phyloP scores from a whole-genome alignment of 2,888 invertebrate genomes.

The Herminia tarsipennalis region DNA sequence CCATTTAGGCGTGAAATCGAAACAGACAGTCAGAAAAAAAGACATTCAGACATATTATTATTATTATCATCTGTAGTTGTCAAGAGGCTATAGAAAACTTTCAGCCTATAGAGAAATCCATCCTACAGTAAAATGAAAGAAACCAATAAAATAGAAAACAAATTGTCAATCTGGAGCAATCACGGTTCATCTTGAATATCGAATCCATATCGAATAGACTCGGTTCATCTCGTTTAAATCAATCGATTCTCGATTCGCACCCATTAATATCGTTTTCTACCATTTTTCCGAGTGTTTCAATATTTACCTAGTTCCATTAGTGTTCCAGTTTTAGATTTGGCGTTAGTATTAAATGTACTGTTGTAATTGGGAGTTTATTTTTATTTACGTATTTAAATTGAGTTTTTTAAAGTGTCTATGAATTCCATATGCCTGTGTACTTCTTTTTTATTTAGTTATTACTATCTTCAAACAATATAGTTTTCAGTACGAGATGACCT shows the following conservation, averaged over 20 bases:
- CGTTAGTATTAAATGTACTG: conserved; percentile 9
- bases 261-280: conserved; percentile 51
- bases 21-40: no score
- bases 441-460: no score
- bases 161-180: conserved; percentile 52
- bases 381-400: background rate
- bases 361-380: no score
- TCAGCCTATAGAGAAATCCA: background rate
- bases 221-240: conserved; percentile 50
- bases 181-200: conserved; percentile 41
- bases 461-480: no score
- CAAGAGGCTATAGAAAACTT: no score
- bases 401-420: background rate
- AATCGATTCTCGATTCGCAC: conserved; percentile 47
- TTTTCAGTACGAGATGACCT: no score
- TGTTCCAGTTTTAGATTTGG: conserved; percentile 27
- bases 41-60: no score
- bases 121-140: conserved; percentile 15
- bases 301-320: conserved; percentile 48
- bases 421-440: no score
- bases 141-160: conserved; percentile 40
- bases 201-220: conserved; percentile 41
- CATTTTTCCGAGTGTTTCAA: conserved; percentile 47
- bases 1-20: no score
- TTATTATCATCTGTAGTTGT: no score